Conservation (phyloP, 2,888 invertebrate genomes). For the Mythimna vitellina region DNA sequence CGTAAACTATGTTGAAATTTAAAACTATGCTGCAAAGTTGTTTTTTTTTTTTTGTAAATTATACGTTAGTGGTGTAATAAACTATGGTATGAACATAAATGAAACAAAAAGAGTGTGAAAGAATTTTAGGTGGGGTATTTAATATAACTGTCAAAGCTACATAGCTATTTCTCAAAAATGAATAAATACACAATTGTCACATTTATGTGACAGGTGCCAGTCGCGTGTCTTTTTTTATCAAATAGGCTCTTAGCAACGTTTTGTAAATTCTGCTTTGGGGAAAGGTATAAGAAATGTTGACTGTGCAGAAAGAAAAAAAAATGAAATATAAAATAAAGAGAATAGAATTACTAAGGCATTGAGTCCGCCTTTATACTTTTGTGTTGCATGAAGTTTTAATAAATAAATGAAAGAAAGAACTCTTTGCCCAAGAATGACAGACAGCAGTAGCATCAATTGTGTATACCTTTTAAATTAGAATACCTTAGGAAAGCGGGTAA, state of each 20-base stretch:
- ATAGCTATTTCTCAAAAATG: no score
- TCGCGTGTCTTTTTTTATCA: no score
- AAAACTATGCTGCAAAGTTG: constrained; percentile 17
- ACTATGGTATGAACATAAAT: neutral
- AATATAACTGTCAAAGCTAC: no score
- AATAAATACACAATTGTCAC: neutral
- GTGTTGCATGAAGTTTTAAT: no score
- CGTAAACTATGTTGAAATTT: constrained; percentile 30
- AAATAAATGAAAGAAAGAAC: neutral
- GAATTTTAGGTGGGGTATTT: no score
- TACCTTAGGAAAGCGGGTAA: no score
- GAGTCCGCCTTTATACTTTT: no score
- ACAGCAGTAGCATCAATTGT: no score
- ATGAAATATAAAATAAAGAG: no score
- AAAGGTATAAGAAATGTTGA: neutral
- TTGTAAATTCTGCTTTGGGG: neutral
- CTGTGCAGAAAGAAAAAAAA: neutral
- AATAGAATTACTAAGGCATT: no score
- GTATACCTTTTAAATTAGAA: no score
- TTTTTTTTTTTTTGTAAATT: constrained; percentile 12
- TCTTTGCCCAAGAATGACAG: neutral
- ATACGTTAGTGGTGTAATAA: neutral
- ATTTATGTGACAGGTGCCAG: neutral
- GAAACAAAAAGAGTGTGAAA: neutral
- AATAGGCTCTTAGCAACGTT: no score